A percentile compares a stretch with the other conserved stretches of the same genome.
phyloP scores from a whole-genome alignment of 2,888 invertebrate genomes.

The Drosophila kuntzei region DNA sequence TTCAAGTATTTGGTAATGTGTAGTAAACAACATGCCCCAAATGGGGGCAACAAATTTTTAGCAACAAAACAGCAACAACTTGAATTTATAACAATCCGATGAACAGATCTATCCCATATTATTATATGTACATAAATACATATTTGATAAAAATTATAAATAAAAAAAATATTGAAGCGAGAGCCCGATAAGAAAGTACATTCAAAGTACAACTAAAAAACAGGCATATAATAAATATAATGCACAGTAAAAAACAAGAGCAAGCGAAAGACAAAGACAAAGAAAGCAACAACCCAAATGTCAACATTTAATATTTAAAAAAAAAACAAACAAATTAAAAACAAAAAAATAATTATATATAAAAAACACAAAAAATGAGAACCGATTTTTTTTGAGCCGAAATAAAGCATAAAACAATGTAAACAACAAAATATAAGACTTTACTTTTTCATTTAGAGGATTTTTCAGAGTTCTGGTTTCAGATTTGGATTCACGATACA shows the following conservation, averaged over 20 bases:
- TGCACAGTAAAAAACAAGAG: constrained; percentile 19
- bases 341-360: constrained; percentile 24
- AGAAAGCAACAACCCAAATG: constrained; percentile 28
- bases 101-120: constrained; percentile 1
- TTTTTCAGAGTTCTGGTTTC: background rate
- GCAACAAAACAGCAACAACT: constrained; percentile 8
- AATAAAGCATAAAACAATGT: constrained; percentile 75
- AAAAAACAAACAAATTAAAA: background rate
- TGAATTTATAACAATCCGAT: constrained; percentile 17
- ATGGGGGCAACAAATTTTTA: constrained; percentile 5
- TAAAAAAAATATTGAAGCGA: background rate
- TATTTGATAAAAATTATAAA: constrained; percentile 4
- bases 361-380: constrained; percentile 39
- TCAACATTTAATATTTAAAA: constrained; percentile 27
- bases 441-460: background rate
- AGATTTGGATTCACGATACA: background rate
- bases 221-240: constrained; percentile 1
- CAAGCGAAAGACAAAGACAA: constrained; percentile 12
- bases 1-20: constrained; percentile 45
- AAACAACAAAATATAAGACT: constrained; percentile 56
- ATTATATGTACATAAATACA: constrained; percentile 13
- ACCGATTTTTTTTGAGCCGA: constrained; percentile 73
- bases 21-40: constrained; percentile 18
- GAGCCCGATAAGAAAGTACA: constrained; percentile 17
- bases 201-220: constrained; percentile 7